Conservation (phyloP, 1,140 invertebrate species). For the Paralvinella palmiformis region DNA sequence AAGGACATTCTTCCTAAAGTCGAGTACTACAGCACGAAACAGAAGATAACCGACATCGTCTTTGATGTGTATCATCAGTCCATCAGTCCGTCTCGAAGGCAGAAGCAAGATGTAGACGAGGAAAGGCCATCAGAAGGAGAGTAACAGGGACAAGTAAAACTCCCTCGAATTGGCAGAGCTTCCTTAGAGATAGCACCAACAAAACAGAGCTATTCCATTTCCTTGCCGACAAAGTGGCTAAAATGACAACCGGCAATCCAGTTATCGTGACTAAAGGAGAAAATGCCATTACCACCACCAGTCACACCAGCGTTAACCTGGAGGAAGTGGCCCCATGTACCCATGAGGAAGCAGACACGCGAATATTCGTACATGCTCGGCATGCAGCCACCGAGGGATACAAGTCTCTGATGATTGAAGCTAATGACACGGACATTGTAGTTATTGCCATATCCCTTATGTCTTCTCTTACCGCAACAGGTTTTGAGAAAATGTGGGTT, state of each 20-base stretch:
- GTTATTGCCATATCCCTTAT: slow-evolving; percentile 22
- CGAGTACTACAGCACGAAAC: too few species aligned
- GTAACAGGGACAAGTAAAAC: slow-evolving; percentile 17
- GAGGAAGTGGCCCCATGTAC: too few species aligned
- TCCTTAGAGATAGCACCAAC: slow-evolving; percentile 24
- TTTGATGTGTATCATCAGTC: slow-evolving; percentile 19
- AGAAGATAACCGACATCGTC: slow-evolving; percentile 19
- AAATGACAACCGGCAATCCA: slow-evolving; percentile 5
- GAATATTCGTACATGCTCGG: too few species aligned
- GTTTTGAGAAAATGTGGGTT: slow-evolving; percentile 27
- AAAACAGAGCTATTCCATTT: slow-evolving; percentile 30
- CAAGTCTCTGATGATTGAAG: too few species aligned
- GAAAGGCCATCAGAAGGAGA: slow-evolving; percentile 23
- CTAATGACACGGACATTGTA: slow-evolving; percentile 26
- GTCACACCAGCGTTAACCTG: too few species aligned
- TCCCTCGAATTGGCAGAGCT: slow-evolving; percentile 20
- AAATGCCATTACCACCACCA: slow-evolving; percentile 14
- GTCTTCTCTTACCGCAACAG: slow-evolving; percentile 14
- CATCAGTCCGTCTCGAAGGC: slow-evolving; percentile 24
- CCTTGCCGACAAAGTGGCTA: slow-evolving; percentile 20
- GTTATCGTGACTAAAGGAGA: slow-evolving; percentile 23
- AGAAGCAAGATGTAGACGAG: slow-evolving; percentile 21
- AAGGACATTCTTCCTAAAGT: too few species aligned
- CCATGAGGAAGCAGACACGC: too few species aligned
- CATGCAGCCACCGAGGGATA: too few species aligned